Percentiles rank a stretch among this genome's conserved stretches.
phyloP scores from a whole-genome alignment of 2,797 vertebrate species.

The Chelmon rostratus region DNA sequence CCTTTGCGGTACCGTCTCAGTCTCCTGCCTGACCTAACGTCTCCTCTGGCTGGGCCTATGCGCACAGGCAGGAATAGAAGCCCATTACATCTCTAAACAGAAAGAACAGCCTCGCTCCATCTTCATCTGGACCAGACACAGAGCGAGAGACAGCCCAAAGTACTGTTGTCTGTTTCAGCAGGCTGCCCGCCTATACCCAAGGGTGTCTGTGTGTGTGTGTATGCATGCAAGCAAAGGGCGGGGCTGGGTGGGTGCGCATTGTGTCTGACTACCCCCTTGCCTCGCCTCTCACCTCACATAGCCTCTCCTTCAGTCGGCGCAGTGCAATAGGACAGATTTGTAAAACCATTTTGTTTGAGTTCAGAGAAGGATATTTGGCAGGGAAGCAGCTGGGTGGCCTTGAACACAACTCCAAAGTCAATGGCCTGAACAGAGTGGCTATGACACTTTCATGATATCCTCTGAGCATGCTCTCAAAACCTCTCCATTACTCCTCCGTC shows the following conservation, averaged over 20 bases:
- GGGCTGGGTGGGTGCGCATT: constrained; percentile 11
- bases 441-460: constrained; percentile 74
- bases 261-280: constrained; percentile 20
- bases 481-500: constrained; percentile 64
- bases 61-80: constrained; percentile 76
- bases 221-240: constrained; percentile 26
- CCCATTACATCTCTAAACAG: constrained; percentile 78
- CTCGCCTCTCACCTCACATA: constrained; percentile 49
- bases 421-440: constrained; percentile 69
- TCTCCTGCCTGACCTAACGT: constrained; percentile 71
- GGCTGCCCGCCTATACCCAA: constrained; percentile 55
- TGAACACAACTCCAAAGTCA: constrained; percentile 86
- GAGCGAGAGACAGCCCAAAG: constrained; percentile 67
- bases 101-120: constrained; percentile 77
- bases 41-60: constrained; percentile 65
- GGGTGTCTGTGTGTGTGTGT: constrained; percentile 40
- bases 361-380: constrained; percentile 79
- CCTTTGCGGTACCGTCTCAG: constrained; percentile 49
- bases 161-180: constrained; percentile 68
- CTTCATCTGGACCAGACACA: constrained; percentile 75
- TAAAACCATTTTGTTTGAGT: constrained; percentile 77
- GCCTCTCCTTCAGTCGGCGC: constrained; percentile 55
- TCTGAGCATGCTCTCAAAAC: constrained; percentile 63
- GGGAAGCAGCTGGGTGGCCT: constrained; percentile 75
- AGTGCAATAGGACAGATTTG: constrained; percentile 74